Evolutionary conservation across 2,888 invertebrate species (phyloP).

Genomic region (Malthinus seriepunctatus): DNA sequence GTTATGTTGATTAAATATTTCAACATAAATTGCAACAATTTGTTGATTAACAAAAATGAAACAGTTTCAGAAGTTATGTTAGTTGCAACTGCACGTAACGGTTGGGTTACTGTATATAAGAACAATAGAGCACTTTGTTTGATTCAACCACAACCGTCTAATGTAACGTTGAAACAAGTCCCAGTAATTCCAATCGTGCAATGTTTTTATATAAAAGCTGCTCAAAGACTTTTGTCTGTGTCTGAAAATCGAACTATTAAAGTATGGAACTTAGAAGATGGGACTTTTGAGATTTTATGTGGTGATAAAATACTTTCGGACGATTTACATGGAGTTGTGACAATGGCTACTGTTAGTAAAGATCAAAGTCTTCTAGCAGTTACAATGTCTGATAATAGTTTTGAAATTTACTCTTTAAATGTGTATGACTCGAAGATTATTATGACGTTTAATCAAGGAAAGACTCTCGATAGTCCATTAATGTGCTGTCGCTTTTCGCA

Average conservation of each 20-base stretch:
- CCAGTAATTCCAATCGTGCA: conserved; percentile 28
- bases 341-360: conserved; percentile 32
- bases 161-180: conserved; percentile 11
- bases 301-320: conserved; percentile 26
- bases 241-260: conserved; percentile 32
- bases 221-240: conserved; percentile 25
- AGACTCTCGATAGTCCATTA: conserved; percentile 30
- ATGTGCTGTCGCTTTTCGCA: conserved; percentile 51
- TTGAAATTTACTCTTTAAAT: conserved; percentile 30
- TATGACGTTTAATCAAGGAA: conserved; percentile 18
- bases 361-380: conserved; percentile 35
- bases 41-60: conserved; percentile 1
- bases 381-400: conserved; percentile 34
- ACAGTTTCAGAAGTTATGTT: conserved; percentile 7
- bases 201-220: conserved; percentile 27
- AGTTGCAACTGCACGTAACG: conserved; percentile 28
- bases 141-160: conserved; percentile 14
- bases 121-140: conserved; percentile 16
- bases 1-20: conserved; percentile 38
- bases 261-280: conserved; percentile 30
- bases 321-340: conserved; percentile 23
- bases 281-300: conserved; percentile 19
- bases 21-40: conserved; percentile 22
- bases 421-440: conserved; percentile 10
- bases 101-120: conserved; percentile 24